Evolutionary conservation across 1,140 invertebrate genomes (phyloP).

Genomic region (Drosophila nasuta): DNA sequence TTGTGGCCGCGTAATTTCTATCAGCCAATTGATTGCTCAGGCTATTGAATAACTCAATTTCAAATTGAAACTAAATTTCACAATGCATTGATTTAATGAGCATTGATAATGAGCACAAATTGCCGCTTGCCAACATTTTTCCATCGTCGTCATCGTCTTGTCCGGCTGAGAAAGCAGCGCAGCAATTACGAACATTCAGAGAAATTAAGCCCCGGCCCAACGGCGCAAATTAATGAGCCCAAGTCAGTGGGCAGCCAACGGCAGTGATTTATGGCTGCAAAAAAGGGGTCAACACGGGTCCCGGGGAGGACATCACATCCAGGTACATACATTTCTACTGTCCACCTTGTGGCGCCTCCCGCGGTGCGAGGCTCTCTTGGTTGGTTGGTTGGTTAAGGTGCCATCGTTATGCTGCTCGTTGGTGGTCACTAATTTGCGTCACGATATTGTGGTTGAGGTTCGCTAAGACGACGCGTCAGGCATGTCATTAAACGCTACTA

Average conservation of each 20-base stretch:
- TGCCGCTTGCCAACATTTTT: conserved; percentile 17
- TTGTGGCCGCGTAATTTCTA: not conserved
- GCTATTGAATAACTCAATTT: conserved; percentile 3
- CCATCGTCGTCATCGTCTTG: conserved; percentile 7
- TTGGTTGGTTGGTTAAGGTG: not conserved
- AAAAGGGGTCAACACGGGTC: not conserved
- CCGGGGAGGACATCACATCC: not conserved
- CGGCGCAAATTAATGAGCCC: conserved; percentile 57
- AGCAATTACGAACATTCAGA: conserved; percentile 54
- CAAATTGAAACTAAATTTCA: conserved; percentile 1
- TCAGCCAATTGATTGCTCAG: not conserved
- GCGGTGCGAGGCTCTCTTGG: not conserved
- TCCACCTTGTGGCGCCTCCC: not conserved
- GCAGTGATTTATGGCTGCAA: conserved; percentile 59
- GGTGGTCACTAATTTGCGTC: conserved; percentile 57
- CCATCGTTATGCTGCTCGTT: conserved; percentile 32
- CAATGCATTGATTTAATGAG: conserved; percentile 32
- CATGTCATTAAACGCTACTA: conserved; percentile 62
- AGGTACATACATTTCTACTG: conserved; percentile 39
- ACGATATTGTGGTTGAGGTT: conserved; percentile 22
- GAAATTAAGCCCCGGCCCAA: conserved; percentile 41
- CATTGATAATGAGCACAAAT: conserved; percentile 48
- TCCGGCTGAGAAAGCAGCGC: conserved; percentile 4
- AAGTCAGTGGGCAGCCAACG: conserved; percentile 21
- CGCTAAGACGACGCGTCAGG: conserved; percentile 31